These are phyloP conservation scores for Notocelia uddmanniana DNA, from an alignment of 2,888 invertebrate species.

Conservation along the genomic window DNA sequence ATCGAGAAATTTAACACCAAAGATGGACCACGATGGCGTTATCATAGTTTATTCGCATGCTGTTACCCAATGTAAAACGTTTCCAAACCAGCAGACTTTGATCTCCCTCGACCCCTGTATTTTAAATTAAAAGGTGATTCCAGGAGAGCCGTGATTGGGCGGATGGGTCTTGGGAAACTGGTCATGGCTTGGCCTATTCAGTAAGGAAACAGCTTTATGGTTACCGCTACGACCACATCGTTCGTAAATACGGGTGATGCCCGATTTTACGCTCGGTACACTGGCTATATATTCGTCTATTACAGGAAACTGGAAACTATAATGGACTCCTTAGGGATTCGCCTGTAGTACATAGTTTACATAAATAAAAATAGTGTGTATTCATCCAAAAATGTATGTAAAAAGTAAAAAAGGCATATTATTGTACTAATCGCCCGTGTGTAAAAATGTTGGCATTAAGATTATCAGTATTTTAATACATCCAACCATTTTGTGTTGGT, in stretches of 20 bases:
- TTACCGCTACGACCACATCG: slow-evolving; percentile 70
- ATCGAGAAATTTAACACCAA: slow-evolving; percentile 67
- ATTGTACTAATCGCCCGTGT: no score
- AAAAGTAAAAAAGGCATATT: no score
- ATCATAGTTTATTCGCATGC: slow-evolving; percentile 78
- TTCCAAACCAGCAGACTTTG: slow-evolving; percentile 54
- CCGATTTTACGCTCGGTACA: slow-evolving; percentile 63
- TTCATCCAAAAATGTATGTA: neutral
- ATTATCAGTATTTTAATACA: no score
- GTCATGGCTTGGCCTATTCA: slow-evolving; percentile 62
- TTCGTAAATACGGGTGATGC: slow-evolving; percentile 63
- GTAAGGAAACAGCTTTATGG: slow-evolving; percentile 79
- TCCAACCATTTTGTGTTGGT: no score
- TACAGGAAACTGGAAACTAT: slow-evolving; percentile 7
- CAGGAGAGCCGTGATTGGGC: slow-evolving; percentile 49
- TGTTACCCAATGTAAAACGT: slow-evolving; percentile 71
- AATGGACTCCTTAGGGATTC: neutral
- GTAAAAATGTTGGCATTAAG: no score
- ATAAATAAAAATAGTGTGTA: neutral
- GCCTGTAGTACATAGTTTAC: neutral
- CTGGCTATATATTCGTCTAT: slow-evolving; percentile 29
- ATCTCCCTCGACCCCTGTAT: slow-evolving; percentile 51
- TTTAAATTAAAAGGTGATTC: slow-evolving; percentile 43
- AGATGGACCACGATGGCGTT: slow-evolving; percentile 71
- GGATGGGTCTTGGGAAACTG: slow-evolving; percentile 59